A percentile compares a stretch with the other conserved stretches of the same genome.
Evolutionary conservation across 2,113 vertebrate genomes (phyloP).

Genomic region (Pterocles gutturalis): DNA sequence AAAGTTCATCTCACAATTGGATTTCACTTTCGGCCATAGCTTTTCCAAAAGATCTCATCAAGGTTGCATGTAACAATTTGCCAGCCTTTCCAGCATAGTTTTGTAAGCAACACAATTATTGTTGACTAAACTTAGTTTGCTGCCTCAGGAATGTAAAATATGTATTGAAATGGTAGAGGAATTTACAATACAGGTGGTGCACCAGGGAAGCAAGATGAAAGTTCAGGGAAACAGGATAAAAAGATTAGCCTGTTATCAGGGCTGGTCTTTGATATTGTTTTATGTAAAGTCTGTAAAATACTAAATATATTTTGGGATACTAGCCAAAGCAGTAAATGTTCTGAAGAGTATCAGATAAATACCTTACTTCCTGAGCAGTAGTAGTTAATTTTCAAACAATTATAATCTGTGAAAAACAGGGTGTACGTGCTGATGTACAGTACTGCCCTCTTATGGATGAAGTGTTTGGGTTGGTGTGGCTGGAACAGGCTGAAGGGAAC

Average conservation of each 20-base stretch:
- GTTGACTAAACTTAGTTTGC: not conserved
- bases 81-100: not conserved
- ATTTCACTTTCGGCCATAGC: not conserved
- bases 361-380: not conserved
- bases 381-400: conserved; percentile 48
- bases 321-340: not conserved
- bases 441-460: not conserved
- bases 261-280: conserved; percentile 21
- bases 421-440: not conserved
- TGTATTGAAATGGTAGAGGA: not conserved
- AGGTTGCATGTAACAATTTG: not conserved
- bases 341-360: not conserved
- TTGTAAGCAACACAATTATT: not conserved
- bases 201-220: conserved; percentile 14
- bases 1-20: not conserved
- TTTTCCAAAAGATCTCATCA: not conserved
- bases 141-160: conserved; percentile 24
- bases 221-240: conserved; percentile 33
- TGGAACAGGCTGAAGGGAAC: not conserved
- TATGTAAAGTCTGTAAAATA: conserved; percentile 31
- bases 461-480: not conserved
- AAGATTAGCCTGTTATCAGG: not conserved
- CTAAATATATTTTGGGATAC: not conserved
- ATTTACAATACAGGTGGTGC: not conserved
- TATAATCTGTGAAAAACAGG: not conserved